Base-by-base conservation (phyloP, 2,113 vertebrate species). In the Octodon degus region DNA sequence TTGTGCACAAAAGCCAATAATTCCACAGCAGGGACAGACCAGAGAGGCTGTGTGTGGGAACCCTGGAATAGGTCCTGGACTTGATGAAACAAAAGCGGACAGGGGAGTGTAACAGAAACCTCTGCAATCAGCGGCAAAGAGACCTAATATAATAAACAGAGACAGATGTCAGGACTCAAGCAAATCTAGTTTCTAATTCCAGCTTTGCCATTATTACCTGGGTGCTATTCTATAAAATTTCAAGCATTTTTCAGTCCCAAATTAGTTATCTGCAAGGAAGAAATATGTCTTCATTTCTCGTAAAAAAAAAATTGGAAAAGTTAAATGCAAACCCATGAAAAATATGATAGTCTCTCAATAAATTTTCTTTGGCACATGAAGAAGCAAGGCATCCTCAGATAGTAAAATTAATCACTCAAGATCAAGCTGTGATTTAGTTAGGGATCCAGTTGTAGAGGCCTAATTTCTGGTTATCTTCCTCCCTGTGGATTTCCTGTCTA, bases 391-490 rank as follows among this genome's bases (percentile, higher is more conserved):
- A 16, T 83, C 76, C 30, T 93, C 53, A 88, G 79, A 82, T 37
- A 63, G 1, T 72, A 43, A 94, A 85, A 40, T 89, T 43, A 85
- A 74, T 92, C 96, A 19, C 32, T 72, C 76, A 77, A 89, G 77
- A 30, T 34, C 77, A 60, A 27, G 14, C 9, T 86, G 11, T 9
- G 22, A 89, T 20, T 95, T 79, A 68, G 19, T 79, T 17, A 83
- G 27, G 86, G 74, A 91, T 43, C 12, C 13, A 0, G 47, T 22
- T 63, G 76, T 0, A n/a, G 58, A 94, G 80, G 58, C n/a, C 12
- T 87, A 5, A 14, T 68, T 93, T 20, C 72, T 14, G 53, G 19
- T 17, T 79, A 53, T 11, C 2, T 2, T 80, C 32, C 24, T 60
- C 2, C 72, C 47, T 53, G 27, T 10, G 55, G 11, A 22, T 4